Base-by-base conservation (phyloP, 37 sponge, comb jelly and placozoan species). In the Ephydatia muelleri region DNA sequence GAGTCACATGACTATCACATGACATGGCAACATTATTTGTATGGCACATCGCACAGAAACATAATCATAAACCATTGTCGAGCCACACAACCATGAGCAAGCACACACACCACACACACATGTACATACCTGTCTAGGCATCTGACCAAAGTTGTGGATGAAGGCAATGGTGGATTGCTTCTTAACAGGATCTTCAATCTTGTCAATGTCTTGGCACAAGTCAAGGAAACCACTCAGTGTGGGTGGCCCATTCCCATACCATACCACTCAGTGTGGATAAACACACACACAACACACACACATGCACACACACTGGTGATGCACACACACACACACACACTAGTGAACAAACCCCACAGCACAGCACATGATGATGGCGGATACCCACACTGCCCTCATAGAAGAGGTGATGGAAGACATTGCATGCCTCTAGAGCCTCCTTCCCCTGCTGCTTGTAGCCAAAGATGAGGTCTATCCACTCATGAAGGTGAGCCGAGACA, bases 381-480 rank as follows among this genome's bases (percentile, higher is more conserved):
- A 93, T 86, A 88, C 89, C 85, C 30, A 98, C 93, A 73, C 89
- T 87, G 22, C 96, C 96, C 75, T 98, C 99, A 75, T 98, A 98
- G 86, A 98, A 98, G 75, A 91, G 85, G 43, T 91, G 95, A 72
- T 98, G 95, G 83, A 94, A 98, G 43, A 96, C 93, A 73, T 98
- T 98, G 88, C 87, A 88, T 33, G 91, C 90, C 67, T 89, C 78
- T n/a, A 90, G 70, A 6, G 99, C 95, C 32, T 88, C 92, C 33
- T 88, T 77, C 29, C 99, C 99, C 27, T 40, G 73, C 78, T 98
- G 99, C 48, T 95, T 98, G 90, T 89, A 98, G 70, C 99, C 99
- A 84, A 98, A 98, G 75, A 98, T 94, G 36, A 98, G 92, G 76
- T 98, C 99, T 27, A 98, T 96, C 99, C 99, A 98, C 73, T 96